Evolutionary conservation across 1,140 invertebrate species (phyloP), one percentile per base, ranked within the genome.

Genomic region (Bombus waltoni): DNA sequence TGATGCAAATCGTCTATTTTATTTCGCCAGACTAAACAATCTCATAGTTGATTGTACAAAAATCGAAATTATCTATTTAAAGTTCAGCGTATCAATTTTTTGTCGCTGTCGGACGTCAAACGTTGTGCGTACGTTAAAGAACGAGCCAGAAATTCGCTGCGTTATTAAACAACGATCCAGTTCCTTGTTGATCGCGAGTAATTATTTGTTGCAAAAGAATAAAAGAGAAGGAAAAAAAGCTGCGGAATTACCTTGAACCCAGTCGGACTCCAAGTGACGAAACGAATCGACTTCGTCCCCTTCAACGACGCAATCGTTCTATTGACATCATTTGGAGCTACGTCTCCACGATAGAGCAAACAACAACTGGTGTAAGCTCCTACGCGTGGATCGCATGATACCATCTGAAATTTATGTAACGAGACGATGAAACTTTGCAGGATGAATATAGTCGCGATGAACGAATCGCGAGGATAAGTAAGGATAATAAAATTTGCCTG

Each of bases 251-350:
- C 95, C 91, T 97, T 97, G 89, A 97, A 97, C 70, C 97, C 97
- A 28, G 97, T 97, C 47, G 97, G 97, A 92, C 96, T 97, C 97
- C 97, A 98, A 85, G 97, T 96, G 9, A 97, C 97, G 92, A 98
- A 98, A 91, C 96, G 96, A 86, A 97, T 97, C 2, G 95, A 95
- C 81, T 96, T 94, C 88, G 97, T 96, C 8, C 96, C 96, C 92
- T 97, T 97, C 76, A 98, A 96, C 78, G 96, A 96, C n/a, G 96
- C 95, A 88, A 98, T 97, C 40, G 97, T 95, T 28, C 94, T 95
- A 90, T 97, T 98, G 32, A 98, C 97, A 91, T 98, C 97, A 86
- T 97, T 97, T 40, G 97, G 96, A 86, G 95, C 95, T 6, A 97
- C 96, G 79, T 97, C 96, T 3, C 97, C 97, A 32, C 97, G 94